Evolutionary conservation across 2,888 invertebrate species (phyloP).

Genomic region (Rhagium mordax): DNA sequence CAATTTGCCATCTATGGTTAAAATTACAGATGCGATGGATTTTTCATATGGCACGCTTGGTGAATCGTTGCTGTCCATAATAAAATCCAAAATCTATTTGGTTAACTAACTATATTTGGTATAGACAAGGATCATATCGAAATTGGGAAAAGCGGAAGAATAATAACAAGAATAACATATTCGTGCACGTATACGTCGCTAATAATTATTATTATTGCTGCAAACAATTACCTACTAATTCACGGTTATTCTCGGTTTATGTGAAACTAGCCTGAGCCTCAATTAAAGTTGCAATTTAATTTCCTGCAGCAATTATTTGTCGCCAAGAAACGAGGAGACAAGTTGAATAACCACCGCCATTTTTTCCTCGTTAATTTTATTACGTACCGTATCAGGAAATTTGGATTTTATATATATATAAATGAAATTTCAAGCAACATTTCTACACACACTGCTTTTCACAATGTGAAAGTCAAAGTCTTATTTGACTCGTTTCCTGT

Average conservation of each 20-base stretch:
- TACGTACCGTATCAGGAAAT: background rate
- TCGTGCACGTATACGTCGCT: too few relatives aligned
- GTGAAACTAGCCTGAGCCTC: background rate
- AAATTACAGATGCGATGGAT: too few relatives aligned
- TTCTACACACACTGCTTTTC: background rate
- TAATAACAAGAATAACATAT: too few relatives aligned
- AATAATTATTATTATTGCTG: background rate
- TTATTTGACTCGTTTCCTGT: background rate
- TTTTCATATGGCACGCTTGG: too few relatives aligned
- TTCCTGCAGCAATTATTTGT: background rate
- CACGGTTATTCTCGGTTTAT: background rate
- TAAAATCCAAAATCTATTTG: too few relatives aligned
- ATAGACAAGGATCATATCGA: too few relatives aligned
- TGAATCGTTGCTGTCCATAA: too few relatives aligned
- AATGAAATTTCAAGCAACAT: constrained; percentile 1
- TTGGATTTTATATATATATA: background rate
- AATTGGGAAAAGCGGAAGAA: too few relatives aligned
- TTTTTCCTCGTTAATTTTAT: constrained; percentile 4
- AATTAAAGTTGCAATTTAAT: constrained; percentile 1
- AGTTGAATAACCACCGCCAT: constrained; percentile 6
- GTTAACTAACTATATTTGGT: too few relatives aligned
- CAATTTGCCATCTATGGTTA: too few relatives aligned
- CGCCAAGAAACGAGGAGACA: background rate
- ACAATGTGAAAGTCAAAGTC: background rate
- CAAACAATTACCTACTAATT: background rate